Base-by-base conservation (phyloP, 1,140 invertebrate species). In the Phymastichus coffea region DNA sequence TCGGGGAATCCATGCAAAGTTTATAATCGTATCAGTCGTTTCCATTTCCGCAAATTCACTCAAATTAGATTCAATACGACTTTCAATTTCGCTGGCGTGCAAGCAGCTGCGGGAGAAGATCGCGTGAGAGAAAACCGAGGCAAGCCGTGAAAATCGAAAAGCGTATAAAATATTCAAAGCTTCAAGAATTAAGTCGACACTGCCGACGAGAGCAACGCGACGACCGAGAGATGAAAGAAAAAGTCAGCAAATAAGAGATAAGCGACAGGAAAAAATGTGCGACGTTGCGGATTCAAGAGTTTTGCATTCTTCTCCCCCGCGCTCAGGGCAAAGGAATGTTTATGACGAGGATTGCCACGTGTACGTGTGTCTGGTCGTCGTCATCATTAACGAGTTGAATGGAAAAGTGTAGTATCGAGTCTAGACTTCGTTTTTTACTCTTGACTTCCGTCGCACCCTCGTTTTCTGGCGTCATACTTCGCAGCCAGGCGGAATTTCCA, bases 1-100 rank as follows among this genome's bases (percentile, higher is more conserved):
- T n/a, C n/a, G n/a, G n/a, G n/a, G n/a, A n/a, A n/a, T n/a, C n/a
- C 22, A 37, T 7, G 7, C 19, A 10, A 51, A 58, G 47, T 58
- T 58, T 58, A 52, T 58, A 52, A 58, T 58, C 48, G 57, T 40
- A 58, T 58, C 47, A 53, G 49, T 46, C 25, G n/a, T 37, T 38
- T 33, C 37, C 12, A 14, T 14, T 20, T 48, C 26, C n/a, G 28
- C 55, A 48, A 57, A 57, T 57, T 49, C 47, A 15, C 20, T 58
- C 19, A 53, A 59, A 59, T 59, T 59, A 53, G 22, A 59, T 53
- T 59, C 57, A 46, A 38, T 59, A 52, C 49, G 23, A 59, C 41
- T 53, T 59, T 59, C 48, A 59, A 59, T 59, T 59, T 59, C 19
- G 30, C 28, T 8, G 46, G 17, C n/a, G 12, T n/a, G n/a, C n/a